These are phyloP conservation scores for Adelognathus sp. DNA, from an alignment of 2,888 invertebrate genomes.

Conservation along the genomic window DNA sequence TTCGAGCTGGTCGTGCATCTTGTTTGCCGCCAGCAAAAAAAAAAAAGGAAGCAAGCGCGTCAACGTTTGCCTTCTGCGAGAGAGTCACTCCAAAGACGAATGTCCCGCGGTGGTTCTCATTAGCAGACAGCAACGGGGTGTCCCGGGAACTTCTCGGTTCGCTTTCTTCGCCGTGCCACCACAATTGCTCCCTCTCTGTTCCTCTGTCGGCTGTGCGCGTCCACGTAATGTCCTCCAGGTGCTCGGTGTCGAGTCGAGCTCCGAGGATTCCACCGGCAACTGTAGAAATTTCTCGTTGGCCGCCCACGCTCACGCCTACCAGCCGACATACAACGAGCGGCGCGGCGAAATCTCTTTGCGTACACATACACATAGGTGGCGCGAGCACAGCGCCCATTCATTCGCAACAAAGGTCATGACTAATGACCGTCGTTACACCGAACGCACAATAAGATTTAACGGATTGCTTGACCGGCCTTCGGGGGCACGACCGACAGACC, in stretches of 20 bases:
- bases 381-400: slow-evolving; percentile 60
- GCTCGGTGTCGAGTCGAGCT: slow-evolving; percentile 57
- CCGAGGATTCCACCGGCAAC: not conserved
- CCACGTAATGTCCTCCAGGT: slow-evolving; percentile 70
- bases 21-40: slow-evolving; percentile 43
- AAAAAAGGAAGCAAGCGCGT: slow-evolving; percentile 64
- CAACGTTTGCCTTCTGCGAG: slow-evolving; percentile 63
- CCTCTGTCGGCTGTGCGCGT: slow-evolving; percentile 50
- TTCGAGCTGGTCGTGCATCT: slow-evolving; percentile 60
- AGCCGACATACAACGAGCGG: slow-evolving; percentile 59
- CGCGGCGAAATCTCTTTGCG: not conserved
- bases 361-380: not conserved
- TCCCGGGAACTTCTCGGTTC: slow-evolving; percentile 54
- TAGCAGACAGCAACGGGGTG: slow-evolving; percentile 70
- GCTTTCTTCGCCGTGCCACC: slow-evolving; percentile 38
- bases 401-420: slow-evolving; percentile 72
- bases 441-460: slow-evolving; percentile 66
- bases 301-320: slow-evolving; percentile 71
- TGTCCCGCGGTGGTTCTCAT: slow-evolving; percentile 72
- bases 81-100: slow-evolving; percentile 67
- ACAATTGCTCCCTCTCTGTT: slow-evolving; percentile 17
- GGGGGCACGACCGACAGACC: not conserved
- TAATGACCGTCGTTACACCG: slow-evolving; percentile 68
- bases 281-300: slow-evolving; percentile 52
- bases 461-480: slow-evolving; percentile 31